These are phyloP conservation scores for Phalera bucephala DNA, from an alignment of 2,888 invertebrate genomes.

Conservation along the genomic window DNA sequence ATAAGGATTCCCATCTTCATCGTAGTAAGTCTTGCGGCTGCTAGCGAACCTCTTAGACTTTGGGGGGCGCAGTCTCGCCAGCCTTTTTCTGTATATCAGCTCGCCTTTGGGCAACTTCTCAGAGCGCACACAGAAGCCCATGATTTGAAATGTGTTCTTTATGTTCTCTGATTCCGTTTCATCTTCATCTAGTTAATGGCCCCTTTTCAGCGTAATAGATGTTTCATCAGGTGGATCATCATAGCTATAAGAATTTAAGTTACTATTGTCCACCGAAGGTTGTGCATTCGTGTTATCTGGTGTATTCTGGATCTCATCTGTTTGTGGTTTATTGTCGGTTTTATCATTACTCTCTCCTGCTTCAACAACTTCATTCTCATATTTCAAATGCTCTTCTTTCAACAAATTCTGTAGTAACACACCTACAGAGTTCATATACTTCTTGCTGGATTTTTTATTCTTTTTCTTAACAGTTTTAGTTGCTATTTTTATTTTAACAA, in stretches of 20 bases:
- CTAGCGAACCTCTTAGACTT: conserved; percentile 53
- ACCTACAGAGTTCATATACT: conserved; percentile 81
- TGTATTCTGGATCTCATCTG: conserved; percentile 23
- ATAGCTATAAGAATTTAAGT: conserved; percentile 41
- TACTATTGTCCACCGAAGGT: conserved; percentile 35
- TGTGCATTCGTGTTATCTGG: conserved; percentile 19
- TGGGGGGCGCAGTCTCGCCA: conserved; percentile 80
- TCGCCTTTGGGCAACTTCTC: conserved; percentile 75
- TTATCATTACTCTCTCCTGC: conserved; percentile 44
- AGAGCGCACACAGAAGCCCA: conserved; percentile 78
- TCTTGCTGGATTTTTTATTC: conserved; percentile 48
- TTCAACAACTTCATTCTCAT: conserved; percentile 41
- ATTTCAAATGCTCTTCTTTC: conserved; percentile 62
- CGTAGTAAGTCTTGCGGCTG: conserved; percentile 85
- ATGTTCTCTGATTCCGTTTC: conserved; percentile 80
- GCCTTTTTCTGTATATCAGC: conserved; percentile 85
- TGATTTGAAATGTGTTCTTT: conserved; percentile 85
- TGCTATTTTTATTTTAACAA: conserved; percentile 48
- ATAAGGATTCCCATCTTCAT: conserved; percentile 85
- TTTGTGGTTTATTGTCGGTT: conserved; percentile 22
- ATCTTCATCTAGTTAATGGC: conserved; percentile 80
- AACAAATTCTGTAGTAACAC: conserved; percentile 80
- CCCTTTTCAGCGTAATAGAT: conserved; percentile 78
- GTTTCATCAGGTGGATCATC: conserved; percentile 75
- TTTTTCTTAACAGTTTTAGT: conserved; percentile 49